Evolutionary conservation across 1,140 invertebrate genomes (phyloP).

Genomic region (Danaus plexippus): DNA sequence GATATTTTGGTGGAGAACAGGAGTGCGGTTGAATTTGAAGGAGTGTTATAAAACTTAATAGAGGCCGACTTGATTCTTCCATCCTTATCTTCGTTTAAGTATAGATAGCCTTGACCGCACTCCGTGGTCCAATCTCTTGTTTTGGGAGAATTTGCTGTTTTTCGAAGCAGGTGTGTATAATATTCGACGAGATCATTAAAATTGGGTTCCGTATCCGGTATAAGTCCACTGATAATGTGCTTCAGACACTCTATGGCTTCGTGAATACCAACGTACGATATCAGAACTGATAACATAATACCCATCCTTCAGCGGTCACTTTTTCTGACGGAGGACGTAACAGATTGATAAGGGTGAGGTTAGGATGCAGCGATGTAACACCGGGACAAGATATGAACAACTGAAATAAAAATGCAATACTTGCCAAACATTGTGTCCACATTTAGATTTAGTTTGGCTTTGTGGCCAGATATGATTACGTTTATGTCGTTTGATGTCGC

Average conservation of each 20-base stretch:
- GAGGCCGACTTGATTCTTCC: conserved; percentile 48
- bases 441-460: conserved; percentile 63
- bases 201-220: conserved; percentile 51
- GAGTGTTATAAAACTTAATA: conserved; percentile 58
- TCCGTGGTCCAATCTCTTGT: conserved; percentile 45
- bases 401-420: conserved; percentile 70
- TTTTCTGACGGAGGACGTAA: conserved; percentile 34
- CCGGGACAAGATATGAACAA: conserved; percentile 68
- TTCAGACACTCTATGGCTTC: conserved; percentile 76
- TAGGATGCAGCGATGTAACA: conserved; percentile 63
- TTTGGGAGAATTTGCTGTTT: conserved; percentile 36
- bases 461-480: conserved; percentile 41
- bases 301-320: conserved; percentile 72
- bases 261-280: conserved; percentile 80
- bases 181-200: conserved; percentile 54
- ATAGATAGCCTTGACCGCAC: conserved; percentile 62
- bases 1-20: conserved; percentile 70
- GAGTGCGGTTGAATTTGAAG: conserved; percentile 55
- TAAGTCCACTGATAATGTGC: conserved; percentile 69
- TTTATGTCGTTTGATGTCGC: conserved; percentile 38
- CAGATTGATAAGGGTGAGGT: conserved; percentile 33
- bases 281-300: conserved; percentile 78
- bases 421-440: conserved; percentile 68
- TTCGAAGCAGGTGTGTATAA: conserved; percentile 52
- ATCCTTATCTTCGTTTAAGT: conserved; percentile 55